Evolutionary conservation across 2,797 vertebrate genomes (phyloP), one percentile per base, ranked within the genome.

Genomic region (Xyrichtys novacula): DNA sequence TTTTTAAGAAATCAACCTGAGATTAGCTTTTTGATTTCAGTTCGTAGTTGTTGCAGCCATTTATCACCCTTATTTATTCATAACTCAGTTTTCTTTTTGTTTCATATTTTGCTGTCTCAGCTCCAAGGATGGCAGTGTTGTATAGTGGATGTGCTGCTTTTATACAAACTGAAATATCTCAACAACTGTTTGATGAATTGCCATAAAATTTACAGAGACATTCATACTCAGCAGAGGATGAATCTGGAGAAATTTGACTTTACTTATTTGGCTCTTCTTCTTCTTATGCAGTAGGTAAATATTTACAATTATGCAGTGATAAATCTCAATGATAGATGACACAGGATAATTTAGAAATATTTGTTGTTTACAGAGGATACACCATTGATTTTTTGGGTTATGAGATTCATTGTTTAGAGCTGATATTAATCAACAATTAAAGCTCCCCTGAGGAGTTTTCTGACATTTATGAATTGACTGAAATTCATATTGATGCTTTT

Each of bases 111-210:
- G 19, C 29, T 7, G 0, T 12, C 8, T 5, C 23, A 17, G 22
- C 31, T 52, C 7, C 9, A 17, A 8, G n/a, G 7, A 17, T 8
- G 10, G n/a, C 19, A 26, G 11, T 38, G 15, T 31, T 17, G 23
- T 54, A 29, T 5, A 5, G 19, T 7, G 5, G 14, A 5, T 36
- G 8, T 8, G 25, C 4, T 1, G 9, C n/a, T 55, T 49, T 55
- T 7, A 34, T 55, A 14, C 38, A n/a, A 11, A 50, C 38, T 50
- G 31, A 49, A 55, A 25, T 39, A 49, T 49, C 29, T 32, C n/a
- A 58, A 29, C 7, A 39, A 17, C n/a, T 42, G 23, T 28, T 42
- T 19, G 11, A 54, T 10, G 25, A 9, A 31, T 20, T 26, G 19
- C 4, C 1, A 16, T 44, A 15, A 38, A 2, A 16, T 28, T 29